Conservation (phyloP, 2,113 vertebrate species). For the Prunella himalayana region DNA sequence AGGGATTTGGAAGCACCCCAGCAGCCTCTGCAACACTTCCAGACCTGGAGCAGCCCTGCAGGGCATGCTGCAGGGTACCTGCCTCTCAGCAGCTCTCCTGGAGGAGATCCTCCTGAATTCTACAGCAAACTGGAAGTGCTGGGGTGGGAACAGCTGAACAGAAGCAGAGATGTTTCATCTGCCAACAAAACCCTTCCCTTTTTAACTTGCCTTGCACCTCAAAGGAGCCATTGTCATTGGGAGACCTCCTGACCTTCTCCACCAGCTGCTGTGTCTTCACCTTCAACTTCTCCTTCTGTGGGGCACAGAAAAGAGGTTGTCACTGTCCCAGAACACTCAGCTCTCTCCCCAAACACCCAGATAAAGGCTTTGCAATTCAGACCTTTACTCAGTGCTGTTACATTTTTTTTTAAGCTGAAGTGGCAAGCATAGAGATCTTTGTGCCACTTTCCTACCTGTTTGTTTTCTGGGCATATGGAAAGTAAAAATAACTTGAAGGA, state of each 20-base stretch:
- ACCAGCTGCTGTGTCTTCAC: constrained; percentile 84
- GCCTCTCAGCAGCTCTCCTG: background rate
- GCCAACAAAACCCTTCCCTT: background rate
- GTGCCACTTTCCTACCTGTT: background rate
- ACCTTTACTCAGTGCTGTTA: background rate
- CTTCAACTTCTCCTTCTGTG: constrained; percentile 85
- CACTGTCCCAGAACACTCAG: background rate
- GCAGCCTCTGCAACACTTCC: background rate
- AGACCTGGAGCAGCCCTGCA: background rate
- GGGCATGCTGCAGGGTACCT: background rate
- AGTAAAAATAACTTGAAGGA: background rate
- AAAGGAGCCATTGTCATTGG: constrained; percentile 78
- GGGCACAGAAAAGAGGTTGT: background rate
- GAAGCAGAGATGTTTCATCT: background rate
- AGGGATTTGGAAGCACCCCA: background rate
- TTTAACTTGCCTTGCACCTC: constrained; percentile 82
- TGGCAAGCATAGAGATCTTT: background rate
- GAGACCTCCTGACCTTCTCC: constrained; percentile 81
- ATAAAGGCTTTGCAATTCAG: background rate
- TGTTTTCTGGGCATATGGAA: background rate
- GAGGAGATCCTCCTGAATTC: background rate
- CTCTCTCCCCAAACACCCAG: background rate
- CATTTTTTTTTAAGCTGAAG: background rate
- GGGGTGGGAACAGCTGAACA: background rate
- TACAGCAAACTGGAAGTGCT: background rate